Percentiles rank a stretch among this genome's conserved stretches.
phyloP scores from a whole-genome alignment of 2,797 vertebrate species.

The Spizella passerina region DNA sequence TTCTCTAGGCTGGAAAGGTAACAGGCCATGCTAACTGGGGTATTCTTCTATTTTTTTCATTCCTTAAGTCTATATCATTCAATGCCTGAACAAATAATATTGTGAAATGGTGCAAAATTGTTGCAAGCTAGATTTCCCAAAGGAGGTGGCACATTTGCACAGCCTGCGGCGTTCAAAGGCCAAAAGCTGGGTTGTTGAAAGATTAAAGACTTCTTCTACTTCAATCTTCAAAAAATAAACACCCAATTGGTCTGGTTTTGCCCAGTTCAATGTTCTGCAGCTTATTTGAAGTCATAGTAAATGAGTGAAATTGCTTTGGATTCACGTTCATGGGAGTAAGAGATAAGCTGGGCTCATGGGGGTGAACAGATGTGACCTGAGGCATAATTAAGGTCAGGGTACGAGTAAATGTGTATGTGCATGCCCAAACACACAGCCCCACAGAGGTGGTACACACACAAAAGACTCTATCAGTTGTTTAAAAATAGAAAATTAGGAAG shows the following conservation, averaged over 20 bases:
- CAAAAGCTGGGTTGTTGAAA: slow-evolving; percentile 2
- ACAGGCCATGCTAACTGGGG: neutral
- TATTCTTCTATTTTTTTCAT: neutral
- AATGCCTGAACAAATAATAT: neutral
- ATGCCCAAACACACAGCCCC: neutral
- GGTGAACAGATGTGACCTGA: neutral
- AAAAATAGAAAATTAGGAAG: neutral
- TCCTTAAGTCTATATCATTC: neutral
- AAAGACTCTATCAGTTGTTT: neutral
- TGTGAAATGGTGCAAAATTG: neutral
- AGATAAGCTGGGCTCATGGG: neutral
- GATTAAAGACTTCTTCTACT: neutral
- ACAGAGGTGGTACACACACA: neutral
- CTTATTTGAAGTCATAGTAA: neutral
- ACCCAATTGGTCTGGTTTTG: neutral
- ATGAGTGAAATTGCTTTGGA: neutral
- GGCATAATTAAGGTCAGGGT: neutral
- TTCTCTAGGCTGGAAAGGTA: neutral
- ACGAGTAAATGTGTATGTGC: neutral
- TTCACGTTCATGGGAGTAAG: neutral
- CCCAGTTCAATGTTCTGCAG: neutral
- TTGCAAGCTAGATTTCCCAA: slow-evolving; percentile 5
- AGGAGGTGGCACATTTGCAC: neutral
- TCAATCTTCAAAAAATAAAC: slow-evolving; percentile 7
- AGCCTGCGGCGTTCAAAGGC: neutral